phyloP scores from a whole-genome alignment of 2,113 vertebrate genomes.

The Labeo catla region DNA sequence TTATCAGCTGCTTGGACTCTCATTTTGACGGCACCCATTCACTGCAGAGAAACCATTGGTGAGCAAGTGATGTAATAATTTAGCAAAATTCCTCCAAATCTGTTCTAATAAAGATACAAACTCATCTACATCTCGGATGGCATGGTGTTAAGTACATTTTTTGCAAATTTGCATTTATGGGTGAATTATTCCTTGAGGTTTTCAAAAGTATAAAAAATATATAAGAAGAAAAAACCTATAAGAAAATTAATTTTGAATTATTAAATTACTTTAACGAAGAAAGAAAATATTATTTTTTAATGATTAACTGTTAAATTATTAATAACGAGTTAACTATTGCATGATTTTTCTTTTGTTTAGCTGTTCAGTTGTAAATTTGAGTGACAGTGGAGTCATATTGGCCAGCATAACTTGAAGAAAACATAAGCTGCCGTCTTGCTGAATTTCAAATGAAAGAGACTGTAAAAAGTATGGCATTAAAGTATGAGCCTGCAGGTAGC shows the following conservation, averaged over 20 bases:
- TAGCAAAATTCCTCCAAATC: too few relatives aligned
- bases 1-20: not conserved
- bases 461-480: not conserved
- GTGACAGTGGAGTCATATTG: not conserved
- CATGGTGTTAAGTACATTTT: too few relatives aligned
- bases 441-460: not conserved
- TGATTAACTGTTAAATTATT: too few relatives aligned
- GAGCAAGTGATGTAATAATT: too few relatives aligned
- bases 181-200: not conserved
- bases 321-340: not conserved
- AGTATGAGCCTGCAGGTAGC: constrained; percentile 20
- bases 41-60: not conserved
- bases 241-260: not conserved
- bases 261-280: not conserved
- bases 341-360: not conserved
- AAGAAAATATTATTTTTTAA: not conserved
- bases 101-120: too few relatives aligned
- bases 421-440: not conserved
- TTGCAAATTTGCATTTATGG: too few relatives aligned
- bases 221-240: not conserved
- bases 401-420: not conserved
- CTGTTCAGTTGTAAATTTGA: not conserved
- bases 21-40: not conserved
- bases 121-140: too few relatives aligned
- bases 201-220: not conserved